Evolutionary conservation across 2,113 vertebrate species (phyloP).

Genomic region (Alces alces): DNA sequence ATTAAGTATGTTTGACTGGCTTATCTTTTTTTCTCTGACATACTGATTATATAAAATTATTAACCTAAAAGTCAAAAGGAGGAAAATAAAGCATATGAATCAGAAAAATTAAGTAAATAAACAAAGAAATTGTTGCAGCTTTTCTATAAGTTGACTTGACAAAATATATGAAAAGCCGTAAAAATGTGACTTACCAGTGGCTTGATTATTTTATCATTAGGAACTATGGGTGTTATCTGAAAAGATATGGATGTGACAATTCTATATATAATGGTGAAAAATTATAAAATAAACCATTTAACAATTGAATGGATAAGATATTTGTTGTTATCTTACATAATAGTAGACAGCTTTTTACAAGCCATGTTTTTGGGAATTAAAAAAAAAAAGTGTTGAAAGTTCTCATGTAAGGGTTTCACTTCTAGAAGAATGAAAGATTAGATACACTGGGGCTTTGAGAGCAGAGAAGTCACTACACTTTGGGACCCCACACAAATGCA

Average conservation of each 20-base stretch:
- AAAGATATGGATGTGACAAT: background rate
- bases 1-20: background rate
- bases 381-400: background rate
- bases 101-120: background rate
- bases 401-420: background rate
- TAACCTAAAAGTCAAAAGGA: background rate
- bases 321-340: background rate
- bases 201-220: background rate
- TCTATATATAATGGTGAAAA: background rate
- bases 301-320: background rate
- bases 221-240: background rate
- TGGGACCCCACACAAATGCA: background rate
- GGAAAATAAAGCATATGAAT: background rate
- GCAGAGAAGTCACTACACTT: background rate
- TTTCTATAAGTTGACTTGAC: background rate
- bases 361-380: background rate
- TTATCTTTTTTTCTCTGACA: background rate
- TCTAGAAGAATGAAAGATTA: background rate
- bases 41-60: background rate
- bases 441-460: background rate
- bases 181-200: background rate
- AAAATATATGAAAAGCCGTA: background rate
- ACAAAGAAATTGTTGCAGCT: background rate
- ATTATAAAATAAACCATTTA: background rate
- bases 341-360: background rate